These are phyloP conservation scores for Terrapene triunguis DNA, from an alignment of 2,113 vertebrate genomes.

Conservation along the genomic window DNA sequence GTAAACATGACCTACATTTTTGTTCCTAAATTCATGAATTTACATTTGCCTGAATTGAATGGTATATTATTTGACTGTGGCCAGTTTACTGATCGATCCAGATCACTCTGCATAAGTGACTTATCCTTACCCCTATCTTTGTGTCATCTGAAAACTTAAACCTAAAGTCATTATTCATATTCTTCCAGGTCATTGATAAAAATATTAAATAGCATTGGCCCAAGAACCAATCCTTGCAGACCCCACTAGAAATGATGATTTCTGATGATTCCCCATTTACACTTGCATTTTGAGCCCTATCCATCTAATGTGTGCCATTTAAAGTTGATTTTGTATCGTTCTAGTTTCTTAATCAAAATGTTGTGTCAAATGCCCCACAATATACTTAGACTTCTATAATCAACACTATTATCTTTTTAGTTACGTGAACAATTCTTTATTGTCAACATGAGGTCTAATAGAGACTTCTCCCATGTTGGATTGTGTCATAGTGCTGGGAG, in stretches of 20 bases:
- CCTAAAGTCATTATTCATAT: background rate
- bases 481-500: background rate
- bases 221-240: background rate
- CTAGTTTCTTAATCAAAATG: background rate
- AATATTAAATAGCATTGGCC: background rate
- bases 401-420: background rate
- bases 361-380: background rate
- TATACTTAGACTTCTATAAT: too few relatives aligned
- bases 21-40: background rate
- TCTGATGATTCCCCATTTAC: background rate
- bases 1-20: background rate
- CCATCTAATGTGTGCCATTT: background rate
- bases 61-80: background rate
- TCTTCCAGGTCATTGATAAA: background rate
- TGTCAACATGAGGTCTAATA: background rate
- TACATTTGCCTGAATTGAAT: background rate
- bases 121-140: background rate
- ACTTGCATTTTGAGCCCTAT: background rate
- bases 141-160: background rate
- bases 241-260: background rate
- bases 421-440: background rate
- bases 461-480: background rate
- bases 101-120: background rate
- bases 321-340: background rate
- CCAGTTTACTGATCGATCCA: background rate